Evolutionary conservation across 1,140 invertebrate genomes (phyloP), one percentile per base, ranked within the genome.

Genomic region (Heliconius melpomene): DNA sequence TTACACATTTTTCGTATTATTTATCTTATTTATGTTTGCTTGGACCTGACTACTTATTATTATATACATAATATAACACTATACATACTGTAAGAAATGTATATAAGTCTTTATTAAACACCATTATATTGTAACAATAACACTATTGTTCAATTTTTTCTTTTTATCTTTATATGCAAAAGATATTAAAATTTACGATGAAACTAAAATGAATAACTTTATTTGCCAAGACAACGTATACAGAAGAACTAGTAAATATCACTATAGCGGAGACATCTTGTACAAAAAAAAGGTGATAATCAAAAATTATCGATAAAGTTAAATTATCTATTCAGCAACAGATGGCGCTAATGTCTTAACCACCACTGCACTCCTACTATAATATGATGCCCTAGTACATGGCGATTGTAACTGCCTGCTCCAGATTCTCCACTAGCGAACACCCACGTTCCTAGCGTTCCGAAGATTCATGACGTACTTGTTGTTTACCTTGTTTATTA

Each of bases 361-460:
- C 71, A 36, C 74, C 74, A n/a, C 40, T n/a, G 36, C 9, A 16
- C 83, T 86, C 46, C 75, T 84, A 2, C 6, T 36, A 5, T 2
- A 46, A 84, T 80, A 88, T 94, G 87, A 77, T 83, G 57, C 79
- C 91, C 89, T 94, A 84, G 86, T 94, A 93, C 88, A 86, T 90
- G 90, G 91, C 93, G 91, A 94, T 93, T 90, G 90, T 91, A 91
- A 92, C 87, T 87, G 90, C 91, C 92, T 93, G 93, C 91, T 94
- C 93, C 92, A 94, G 93, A 93, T 94, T 93, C 92, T 93, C 91
- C 89, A 91, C 87, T 81, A 87, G 83, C 88, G 83, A 83, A 87
- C 89, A 85, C 87, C 86, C 78, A 89, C 93, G 91, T 93, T 93
- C 93, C 93, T 84, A 92, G 80, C 91, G 89, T 93, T 85, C 91